A percentile compares a stretch with the other conserved stretches of the same genome.
phyloP scores from a whole-genome alignment of 2,113 vertebrate species.

The Poeciliopsis turrubarensis region DNA sequence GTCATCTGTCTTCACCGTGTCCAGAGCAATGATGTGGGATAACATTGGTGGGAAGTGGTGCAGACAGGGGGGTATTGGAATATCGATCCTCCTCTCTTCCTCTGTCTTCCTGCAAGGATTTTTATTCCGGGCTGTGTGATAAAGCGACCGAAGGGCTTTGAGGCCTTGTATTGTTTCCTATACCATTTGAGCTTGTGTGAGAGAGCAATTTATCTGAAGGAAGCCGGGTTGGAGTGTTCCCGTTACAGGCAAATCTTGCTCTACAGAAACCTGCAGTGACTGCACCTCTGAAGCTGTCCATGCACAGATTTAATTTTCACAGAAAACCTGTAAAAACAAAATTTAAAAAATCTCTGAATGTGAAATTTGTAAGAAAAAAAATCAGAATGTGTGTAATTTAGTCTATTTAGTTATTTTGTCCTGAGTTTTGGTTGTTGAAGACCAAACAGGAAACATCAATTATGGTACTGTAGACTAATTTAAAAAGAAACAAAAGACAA shows the following conservation, averaged over 20 bases:
- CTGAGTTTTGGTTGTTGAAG: neutral
- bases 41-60: constrained; percentile 70
- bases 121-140: constrained; percentile 52
- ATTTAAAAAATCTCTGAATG: neutral
- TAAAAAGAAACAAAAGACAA: neutral
- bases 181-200: constrained; percentile 21
- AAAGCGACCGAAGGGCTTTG: constrained; percentile 55
- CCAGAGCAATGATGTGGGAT: constrained; percentile 70
- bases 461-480: neutral
- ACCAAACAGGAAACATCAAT: neutral
- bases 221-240: constrained; percentile 24
- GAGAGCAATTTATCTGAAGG: constrained; percentile 43
- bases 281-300: neutral
- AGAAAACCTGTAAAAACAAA: no score
- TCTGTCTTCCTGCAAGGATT: constrained; percentile 41
- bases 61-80: constrained; percentile 74
- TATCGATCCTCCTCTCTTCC: constrained; percentile 69
- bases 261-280: neutral
- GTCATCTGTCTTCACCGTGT: constrained; percentile 73
- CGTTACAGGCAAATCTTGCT: constrained; percentile 31
- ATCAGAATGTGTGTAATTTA: neutral
- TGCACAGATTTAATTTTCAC: no score
- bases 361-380: neutral
- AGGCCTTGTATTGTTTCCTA: constrained; percentile 55
- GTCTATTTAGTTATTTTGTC: neutral